phyloP scores from a whole-genome alignment of 92 coral and sea anemone genomes.

The Pocillopora meandrina region DNA sequence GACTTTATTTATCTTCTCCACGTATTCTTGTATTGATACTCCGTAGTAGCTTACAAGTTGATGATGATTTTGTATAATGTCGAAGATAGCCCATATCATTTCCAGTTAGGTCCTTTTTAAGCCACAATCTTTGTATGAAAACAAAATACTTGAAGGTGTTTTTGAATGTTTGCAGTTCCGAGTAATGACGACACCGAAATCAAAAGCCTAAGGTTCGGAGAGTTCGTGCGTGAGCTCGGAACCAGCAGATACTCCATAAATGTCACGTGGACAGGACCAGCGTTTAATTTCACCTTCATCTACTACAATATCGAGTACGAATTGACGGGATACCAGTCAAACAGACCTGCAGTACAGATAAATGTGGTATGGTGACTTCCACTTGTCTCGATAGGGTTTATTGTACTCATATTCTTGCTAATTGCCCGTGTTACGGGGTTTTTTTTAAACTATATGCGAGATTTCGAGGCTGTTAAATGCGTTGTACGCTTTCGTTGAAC shows the following conservation, averaged over 20 bases:
- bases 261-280: conserved; percentile 34
- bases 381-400: not conserved
- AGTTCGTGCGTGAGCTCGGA: not conserved
- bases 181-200: not conserved
- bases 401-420: not conserved
- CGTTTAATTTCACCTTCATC: conserved; percentile 4
- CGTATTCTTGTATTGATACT: no score
- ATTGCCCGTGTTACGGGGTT: not conserved
- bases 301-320: not conserved
- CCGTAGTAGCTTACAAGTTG: no score
- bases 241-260: conserved; percentile 13
- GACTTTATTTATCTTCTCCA: no score
- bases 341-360: not conserved
- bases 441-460: no score
- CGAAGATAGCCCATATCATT: no score
- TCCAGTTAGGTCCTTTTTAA: no score
- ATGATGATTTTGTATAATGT: no score
- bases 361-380: conserved; percentile 1
- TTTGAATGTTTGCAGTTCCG: conserved; percentile 18
- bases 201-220: not conserved
- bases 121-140: no score
- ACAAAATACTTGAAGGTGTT: no score
- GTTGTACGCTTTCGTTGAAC: no score
- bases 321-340: conserved; percentile 19
- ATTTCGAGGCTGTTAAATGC: no score